Base-by-base conservation (phyloP, 2,888 invertebrate species). In the Drosophila birchii region DNA sequence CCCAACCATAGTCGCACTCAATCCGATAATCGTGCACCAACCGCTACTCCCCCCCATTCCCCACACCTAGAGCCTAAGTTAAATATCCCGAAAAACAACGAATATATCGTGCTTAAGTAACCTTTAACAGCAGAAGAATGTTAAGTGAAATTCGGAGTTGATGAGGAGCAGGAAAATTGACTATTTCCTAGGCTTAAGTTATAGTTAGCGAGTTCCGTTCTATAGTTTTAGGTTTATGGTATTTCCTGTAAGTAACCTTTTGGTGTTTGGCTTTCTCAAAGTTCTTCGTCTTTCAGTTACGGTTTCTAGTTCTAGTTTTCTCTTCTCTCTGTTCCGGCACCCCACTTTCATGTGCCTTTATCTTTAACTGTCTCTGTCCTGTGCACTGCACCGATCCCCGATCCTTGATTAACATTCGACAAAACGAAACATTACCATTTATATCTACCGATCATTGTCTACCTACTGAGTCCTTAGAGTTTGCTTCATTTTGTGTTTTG, bases 71-170 rank as follows among this genome's bases (percentile, higher is more conserved):
- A 59, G 14, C 41, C 38, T 20, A 55, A 51, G 29, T 53, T 45
- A 26, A 67, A 36, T 43, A 66, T 36, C 32, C 54, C 23, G 51
- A 75, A 61, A 64, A 64, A 41, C 23, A 41, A 26, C 49, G 23
- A 36, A 7, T 20, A 8, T 32, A 39, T 71, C 41, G 62, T 39
- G 76, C 64, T 78, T 64, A 23, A 36, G 63, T 68, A 60, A 53
- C 41, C 51, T 59, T 74, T 76, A 77, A 60, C 72, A 58, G 53
- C 70, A 51, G 49, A 75, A 62, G 64, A 74, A 78, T 76, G 72
- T 80, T 73, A 78, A 64, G 79, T 91, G 91, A 91, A 91, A 91
- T 91, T 91, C 91, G 91, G 91, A 91, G 91, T 90, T 78, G 78
- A 85, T 89, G 79, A 86, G 69, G 58, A 67, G 75, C 16, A 53